A percentile compares a stretch with the other conserved stretches of the same genome.
Conservation (phyloP, 2,113 vertebrate species). For the Blennius ocellaris region DNA sequence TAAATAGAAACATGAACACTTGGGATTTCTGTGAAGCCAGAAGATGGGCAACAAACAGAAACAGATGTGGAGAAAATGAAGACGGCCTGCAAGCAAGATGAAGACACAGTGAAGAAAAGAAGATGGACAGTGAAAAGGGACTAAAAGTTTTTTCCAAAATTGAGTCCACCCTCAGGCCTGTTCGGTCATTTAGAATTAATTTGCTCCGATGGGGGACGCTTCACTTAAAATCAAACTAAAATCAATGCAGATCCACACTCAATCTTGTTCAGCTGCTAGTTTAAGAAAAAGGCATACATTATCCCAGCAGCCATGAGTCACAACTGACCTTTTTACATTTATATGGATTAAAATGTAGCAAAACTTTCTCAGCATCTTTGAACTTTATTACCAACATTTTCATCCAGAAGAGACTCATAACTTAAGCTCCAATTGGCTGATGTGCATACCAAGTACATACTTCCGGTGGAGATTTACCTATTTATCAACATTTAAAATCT, state of each 20-base stretch:
- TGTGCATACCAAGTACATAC: no score
- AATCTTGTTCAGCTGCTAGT: neutral
- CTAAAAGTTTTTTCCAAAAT: neutral
- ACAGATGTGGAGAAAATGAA: neutral
- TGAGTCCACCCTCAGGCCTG: constrained; percentile 5
- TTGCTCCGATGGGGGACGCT: constrained; percentile 38
- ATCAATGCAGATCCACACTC: constrained; percentile 27
- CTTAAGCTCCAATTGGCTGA: no score
- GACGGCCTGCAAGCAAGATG: neutral
- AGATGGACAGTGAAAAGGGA: neutral
- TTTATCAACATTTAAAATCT: no score
- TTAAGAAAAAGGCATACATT: no score
- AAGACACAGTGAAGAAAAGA: neutral
- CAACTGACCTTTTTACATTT: no score
- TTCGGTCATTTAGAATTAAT: constrained; percentile 40
- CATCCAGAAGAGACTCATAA: no score
- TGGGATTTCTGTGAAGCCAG: neutral
- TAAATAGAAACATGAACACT: constrained; percentile 1
- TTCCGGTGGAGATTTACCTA: no score
- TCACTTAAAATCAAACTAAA: constrained; percentile 36
- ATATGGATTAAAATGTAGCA: no score
- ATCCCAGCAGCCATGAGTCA: no score
- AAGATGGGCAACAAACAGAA: neutral
- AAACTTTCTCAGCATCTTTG: no score
- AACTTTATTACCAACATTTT: no score